Percentiles rank a stretch among this genome's conserved stretches.
These are phyloP conservation scores for Cordilura impudica DNA, from an alignment of 2,888 invertebrate species.

Conservation along the genomic window DNA sequence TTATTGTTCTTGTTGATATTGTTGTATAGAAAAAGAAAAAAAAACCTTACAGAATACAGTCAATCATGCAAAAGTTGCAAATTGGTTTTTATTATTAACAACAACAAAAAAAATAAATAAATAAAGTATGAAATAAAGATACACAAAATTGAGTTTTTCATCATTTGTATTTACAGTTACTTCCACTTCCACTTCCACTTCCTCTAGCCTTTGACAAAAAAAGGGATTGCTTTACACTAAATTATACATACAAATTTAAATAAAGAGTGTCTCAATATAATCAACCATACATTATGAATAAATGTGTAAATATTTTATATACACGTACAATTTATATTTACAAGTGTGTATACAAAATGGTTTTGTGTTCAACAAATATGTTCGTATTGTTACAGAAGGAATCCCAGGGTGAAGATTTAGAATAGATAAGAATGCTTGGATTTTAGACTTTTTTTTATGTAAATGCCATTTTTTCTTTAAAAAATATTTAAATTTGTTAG, in stretches of 20 bases:
- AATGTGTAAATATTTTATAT: slow-evolving; percentile 54
- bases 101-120: not conserved
- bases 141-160: slow-evolving; percentile 20
- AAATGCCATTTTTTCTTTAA: no score
- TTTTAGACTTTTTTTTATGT: no score
- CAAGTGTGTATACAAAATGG: slow-evolving; percentile 29
- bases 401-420: no score
- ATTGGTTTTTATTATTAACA: slow-evolving; percentile 57
- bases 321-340: slow-evolving; percentile 25
- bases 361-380: slow-evolving; percentile 29
- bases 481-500: no score
- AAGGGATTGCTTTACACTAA: slow-evolving; percentile 26
- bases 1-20: slow-evolving; percentile 34
- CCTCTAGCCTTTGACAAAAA: slow-evolving; percentile 4
- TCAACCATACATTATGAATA: slow-evolving; percentile 55
- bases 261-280: slow-evolving; percentile 50
- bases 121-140: slow-evolving; percentile 21
- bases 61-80: slow-evolving; percentile 63
- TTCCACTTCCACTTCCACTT: slow-evolving; percentile 4
- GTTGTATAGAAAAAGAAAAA: slow-evolving; percentile 25
- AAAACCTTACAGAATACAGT: slow-evolving; percentile 54
- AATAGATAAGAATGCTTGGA: no score
- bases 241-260: slow-evolving; percentile 26
- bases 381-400: not conserved
- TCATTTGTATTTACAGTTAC: slow-evolving; percentile 21